Percentiles rank a stretch among this genome's conserved stretches.
Evolutionary conservation across 53 echinoderm and acorn worm genomes (phyloP).

Genomic region (Paracentrotus lividus): DNA sequence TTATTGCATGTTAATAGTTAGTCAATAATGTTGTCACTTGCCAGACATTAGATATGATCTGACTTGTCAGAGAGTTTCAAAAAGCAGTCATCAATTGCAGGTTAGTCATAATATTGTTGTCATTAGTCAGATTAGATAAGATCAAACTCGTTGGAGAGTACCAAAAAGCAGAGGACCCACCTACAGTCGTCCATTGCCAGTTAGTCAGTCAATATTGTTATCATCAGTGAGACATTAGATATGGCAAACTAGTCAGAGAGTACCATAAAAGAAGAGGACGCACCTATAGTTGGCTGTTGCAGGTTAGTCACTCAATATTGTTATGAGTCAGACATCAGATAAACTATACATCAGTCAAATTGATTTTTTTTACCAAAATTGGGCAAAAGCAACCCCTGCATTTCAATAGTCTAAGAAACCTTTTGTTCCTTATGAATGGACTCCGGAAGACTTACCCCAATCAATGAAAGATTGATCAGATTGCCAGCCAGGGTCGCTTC

Average conservation of each 20-base stretch:
- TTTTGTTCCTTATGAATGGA: too few relatives aligned
- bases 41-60: constrained; percentile 91
- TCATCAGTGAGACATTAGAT: too few relatives aligned
- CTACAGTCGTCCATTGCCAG: constrained; percentile 93
- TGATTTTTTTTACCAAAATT: too few relatives aligned
- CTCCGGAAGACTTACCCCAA: too few relatives aligned
- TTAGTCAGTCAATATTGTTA: constrained; percentile 49
- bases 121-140: too few relatives aligned
- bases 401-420: too few relatives aligned
- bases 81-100: constrained; percentile 89
- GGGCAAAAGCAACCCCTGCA: too few relatives aligned
- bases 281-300: constrained; percentile 79
- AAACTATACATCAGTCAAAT: too few relatives aligned
- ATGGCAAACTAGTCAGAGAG: constrained; percentile 69
- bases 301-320: constrained; percentile 68
- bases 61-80: constrained; percentile 80
- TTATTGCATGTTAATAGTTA: constrained; percentile 93
- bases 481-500: too few relatives aligned
- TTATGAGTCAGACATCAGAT: too few relatives aligned
- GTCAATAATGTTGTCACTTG: too few relatives aligned
- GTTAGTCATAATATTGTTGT: constrained; percentile 69
- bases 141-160: constrained; percentile 81
- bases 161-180: constrained; percentile 75
- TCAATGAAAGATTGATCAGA: too few relatives aligned
- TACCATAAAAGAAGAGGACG: constrained; percentile 73